Evolutionary conservation across 2,888 invertebrate genomes (phyloP).

Genomic region (Stenotaenia linearis): DNA sequence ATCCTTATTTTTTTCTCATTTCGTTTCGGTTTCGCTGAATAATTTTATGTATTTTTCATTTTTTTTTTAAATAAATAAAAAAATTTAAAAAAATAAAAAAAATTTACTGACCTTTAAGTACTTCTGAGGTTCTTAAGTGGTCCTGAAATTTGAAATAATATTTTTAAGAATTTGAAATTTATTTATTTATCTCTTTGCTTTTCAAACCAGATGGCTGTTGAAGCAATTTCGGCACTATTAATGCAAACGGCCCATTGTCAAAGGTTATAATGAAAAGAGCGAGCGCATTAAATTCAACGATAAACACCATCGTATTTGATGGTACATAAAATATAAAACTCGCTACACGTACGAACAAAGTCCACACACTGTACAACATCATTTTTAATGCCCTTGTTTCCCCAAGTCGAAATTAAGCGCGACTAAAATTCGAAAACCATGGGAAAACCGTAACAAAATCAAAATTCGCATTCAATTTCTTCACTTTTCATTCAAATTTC

Average conservation of each 20-base stretch:
- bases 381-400: background rate
- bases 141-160: too few relatives aligned
- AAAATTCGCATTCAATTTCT: conserved; percentile 1
- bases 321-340: background rate
- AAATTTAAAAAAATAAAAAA: too few relatives aligned
- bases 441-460: background rate
- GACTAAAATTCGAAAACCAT: background rate
- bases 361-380: background rate
- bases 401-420: background rate
- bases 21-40: background rate
- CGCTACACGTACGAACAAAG: background rate
- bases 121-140: too few relatives aligned
- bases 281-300: background rate
- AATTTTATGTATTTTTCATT: background rate
- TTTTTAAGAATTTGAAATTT: background rate
- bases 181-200: background rate
- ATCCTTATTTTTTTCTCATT: background rate
- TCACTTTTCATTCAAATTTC: conserved; percentile 24
- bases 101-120: background rate
- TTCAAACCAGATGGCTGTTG: background rate
- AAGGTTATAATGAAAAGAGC: background rate
- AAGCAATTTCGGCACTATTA: background rate
- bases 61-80: background rate
- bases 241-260: background rate
- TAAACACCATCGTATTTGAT: background rate